These are phyloP conservation scores for Actinopyga echinites DNA, from an alignment of 53 echinoderm and acorn worm species.

Conservation along the genomic window DNA sequence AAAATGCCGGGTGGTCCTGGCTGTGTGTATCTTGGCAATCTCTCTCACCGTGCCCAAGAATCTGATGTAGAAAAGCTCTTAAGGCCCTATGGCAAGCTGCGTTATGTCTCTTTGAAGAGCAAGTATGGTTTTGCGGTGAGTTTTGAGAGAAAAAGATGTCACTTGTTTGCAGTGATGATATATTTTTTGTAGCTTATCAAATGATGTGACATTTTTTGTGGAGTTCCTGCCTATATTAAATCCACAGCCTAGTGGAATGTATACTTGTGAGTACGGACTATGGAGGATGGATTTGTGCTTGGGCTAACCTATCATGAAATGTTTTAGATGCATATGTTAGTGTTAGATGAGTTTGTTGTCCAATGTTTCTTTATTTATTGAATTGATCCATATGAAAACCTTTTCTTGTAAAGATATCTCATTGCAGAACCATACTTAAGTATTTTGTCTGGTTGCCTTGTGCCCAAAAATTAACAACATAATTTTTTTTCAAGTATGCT, in stretches of 20 bases:
- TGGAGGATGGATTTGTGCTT: too few relatives aligned
- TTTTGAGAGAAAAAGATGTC: conserved; percentile 4
- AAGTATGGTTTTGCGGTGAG: conserved; percentile 49
- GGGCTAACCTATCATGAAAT: too few relatives aligned
- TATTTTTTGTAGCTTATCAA: neutral
- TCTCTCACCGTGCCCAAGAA: conserved; percentile 34
- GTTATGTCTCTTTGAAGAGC: conserved; percentile 46
- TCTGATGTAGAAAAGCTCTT: conserved; percentile 45
- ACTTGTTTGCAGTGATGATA: conserved; percentile 3
- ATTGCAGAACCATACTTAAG: too few relatives aligned
- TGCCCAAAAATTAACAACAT: too few relatives aligned
- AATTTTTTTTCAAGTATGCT: too few relatives aligned
- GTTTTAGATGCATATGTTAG: too few relatives aligned
- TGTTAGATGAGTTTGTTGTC: too few relatives aligned
- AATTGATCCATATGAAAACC: too few relatives aligned
- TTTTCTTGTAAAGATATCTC: too few relatives aligned
- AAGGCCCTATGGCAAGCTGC: conserved; percentile 33
- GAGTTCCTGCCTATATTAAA: neutral
- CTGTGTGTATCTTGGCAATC: conserved; percentile 41
- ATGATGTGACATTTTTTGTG: neutral
- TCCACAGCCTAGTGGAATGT: neutral
- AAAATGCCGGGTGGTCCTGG: conserved; percentile 48
- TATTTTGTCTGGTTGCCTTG: too few relatives aligned
- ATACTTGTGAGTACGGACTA: neutral
- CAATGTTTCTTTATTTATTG: too few relatives aligned